phyloP scores from a whole-genome alignment of 2,888 invertebrate species.

The Drosophila greeni region DNA sequence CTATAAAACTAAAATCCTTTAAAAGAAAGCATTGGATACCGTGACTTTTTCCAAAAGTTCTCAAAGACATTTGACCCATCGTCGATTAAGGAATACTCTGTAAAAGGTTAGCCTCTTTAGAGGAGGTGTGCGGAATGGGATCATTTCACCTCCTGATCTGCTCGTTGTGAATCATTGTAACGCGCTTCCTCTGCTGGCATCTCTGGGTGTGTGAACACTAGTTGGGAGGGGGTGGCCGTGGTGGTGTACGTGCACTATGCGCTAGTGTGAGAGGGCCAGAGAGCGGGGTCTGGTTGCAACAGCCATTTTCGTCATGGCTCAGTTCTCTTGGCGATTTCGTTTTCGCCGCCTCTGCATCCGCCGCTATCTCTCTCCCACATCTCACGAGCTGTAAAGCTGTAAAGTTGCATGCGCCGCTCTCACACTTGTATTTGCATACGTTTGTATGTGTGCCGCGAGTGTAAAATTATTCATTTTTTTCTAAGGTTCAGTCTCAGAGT shows the following conservation, averaged over 20 bases:
- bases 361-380: slow-evolving; percentile 34
- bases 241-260: slow-evolving; percentile 13
- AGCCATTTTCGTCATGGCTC: slow-evolving; percentile 43
- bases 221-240: slow-evolving; percentile 6
- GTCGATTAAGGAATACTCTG: background rate
- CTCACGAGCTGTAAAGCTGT: slow-evolving; percentile 40
- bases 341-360: slow-evolving; percentile 22
- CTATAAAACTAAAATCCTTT: too few species aligned
- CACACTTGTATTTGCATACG: slow-evolving; percentile 59
- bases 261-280: slow-evolving; percentile 9
- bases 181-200: slow-evolving; percentile 10
- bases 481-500: slow-evolving; percentile 79
- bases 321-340: slow-evolving; percentile 45
- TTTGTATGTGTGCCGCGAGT: slow-evolving; percentile 52
- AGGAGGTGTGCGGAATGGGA: background rate
- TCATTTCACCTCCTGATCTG: slow-evolving; percentile 5
- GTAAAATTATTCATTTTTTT: slow-evolving; percentile 77
- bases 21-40: too few species aligned
- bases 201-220: background rate
- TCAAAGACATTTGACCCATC: too few species aligned
- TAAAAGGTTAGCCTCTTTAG: background rate
- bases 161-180: slow-evolving; percentile 6
- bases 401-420: slow-evolving; percentile 65
- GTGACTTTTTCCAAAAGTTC: too few species aligned
- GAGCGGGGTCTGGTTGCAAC: slow-evolving; percentile 37